Percentiles rank a stretch among this genome's conserved stretches.
These are phyloP conservation scores for Poeciliopsis turneri DNA, from an alignment of 2,797 vertebrate species.

Conservation along the genomic window DNA sequence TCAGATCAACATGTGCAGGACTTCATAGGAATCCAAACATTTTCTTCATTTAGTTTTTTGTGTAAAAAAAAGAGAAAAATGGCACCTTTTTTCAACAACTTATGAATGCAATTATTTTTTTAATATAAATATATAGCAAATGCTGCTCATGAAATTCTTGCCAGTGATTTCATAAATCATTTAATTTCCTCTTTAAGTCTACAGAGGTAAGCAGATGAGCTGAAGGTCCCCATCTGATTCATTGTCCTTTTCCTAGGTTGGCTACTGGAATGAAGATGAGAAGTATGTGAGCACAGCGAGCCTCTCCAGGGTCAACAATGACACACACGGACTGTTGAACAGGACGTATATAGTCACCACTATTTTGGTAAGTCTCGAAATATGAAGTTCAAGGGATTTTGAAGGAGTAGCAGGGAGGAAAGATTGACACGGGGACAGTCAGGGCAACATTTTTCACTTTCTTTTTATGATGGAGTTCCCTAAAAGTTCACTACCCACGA, in stretches of 20 bases:
- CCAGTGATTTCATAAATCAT: background rate
- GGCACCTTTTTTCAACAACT: background rate
- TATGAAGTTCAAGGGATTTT: conserved; percentile 14
- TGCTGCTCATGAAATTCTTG: background rate
- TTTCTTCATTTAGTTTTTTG: background rate
- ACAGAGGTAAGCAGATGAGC: background rate
- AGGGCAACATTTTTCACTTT: conserved; percentile 42
- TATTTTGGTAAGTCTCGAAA: conserved; percentile 88
- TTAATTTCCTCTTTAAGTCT: background rate
- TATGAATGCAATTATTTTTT: background rate
- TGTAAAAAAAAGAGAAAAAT: background rate
- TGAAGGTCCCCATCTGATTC: background rate
- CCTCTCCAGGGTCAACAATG: conserved; percentile 87
- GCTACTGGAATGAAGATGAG: conserved; percentile 98
- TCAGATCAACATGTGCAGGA: background rate
- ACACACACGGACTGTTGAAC: conserved; percentile 91
- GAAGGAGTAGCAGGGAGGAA: background rate
- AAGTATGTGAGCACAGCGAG: conserved; percentile 91
- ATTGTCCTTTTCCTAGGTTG: conserved; percentile 81
- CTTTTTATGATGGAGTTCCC: conserved; percentile 49
- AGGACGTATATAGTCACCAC: conserved; percentile 98
- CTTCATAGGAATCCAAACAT: background rate
- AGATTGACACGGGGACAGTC: conserved; percentile 20
- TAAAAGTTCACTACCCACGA: conserved; percentile 40
- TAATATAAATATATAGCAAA: background rate